A percentile compares a stretch with the other conserved stretches of the same genome.
Conservation (phyloP, 92 coral and sea anemone species). For the Zoanthus sociatus region DNA sequence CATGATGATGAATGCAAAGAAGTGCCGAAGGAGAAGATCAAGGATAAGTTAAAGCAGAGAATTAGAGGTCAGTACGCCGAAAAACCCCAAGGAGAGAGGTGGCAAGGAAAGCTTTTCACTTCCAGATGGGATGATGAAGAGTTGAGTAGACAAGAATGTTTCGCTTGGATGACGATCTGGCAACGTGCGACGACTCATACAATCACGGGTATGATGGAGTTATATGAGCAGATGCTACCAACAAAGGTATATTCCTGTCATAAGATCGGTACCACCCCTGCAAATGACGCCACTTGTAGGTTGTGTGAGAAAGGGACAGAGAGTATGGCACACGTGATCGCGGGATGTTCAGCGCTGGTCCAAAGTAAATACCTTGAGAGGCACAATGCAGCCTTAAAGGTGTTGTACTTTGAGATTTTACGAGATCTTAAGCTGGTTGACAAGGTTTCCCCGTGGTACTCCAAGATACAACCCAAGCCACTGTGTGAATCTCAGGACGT, state of each 20-base stretch:
- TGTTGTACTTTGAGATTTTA: too few relatives aligned
- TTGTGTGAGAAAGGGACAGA: slow-evolving; percentile 40
- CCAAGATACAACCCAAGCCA: too few relatives aligned
- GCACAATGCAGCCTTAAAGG: too few relatives aligned
- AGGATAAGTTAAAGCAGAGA: not conserved
- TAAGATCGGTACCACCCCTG: slow-evolving; percentile 37
- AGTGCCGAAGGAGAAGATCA: slow-evolving; percentile 2
- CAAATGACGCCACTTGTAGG: slow-evolving; percentile 23
- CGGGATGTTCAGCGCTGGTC: too few relatives aligned
- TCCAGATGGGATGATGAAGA: not conserved
- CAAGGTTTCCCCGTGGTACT: too few relatives aligned
- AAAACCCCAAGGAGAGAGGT: not conserved
- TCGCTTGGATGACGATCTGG: not conserved
- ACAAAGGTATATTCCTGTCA: slow-evolving; percentile 24
- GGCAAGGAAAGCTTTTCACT: not conserved
- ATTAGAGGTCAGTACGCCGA: not conserved
- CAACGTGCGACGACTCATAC: not conserved
- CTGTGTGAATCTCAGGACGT: too few relatives aligned
- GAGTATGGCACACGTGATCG: slow-evolving; percentile 22
- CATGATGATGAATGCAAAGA: not conserved
- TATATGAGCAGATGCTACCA: slow-evolving; percentile 42
- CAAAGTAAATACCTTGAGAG: too few relatives aligned
- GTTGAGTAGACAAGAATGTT: not conserved
- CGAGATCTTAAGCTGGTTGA: too few relatives aligned
- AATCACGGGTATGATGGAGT: slow-evolving; percentile 33